Base-by-base conservation (phyloP, 1,140 invertebrate species). In the Reticulitermes speratus region DNA sequence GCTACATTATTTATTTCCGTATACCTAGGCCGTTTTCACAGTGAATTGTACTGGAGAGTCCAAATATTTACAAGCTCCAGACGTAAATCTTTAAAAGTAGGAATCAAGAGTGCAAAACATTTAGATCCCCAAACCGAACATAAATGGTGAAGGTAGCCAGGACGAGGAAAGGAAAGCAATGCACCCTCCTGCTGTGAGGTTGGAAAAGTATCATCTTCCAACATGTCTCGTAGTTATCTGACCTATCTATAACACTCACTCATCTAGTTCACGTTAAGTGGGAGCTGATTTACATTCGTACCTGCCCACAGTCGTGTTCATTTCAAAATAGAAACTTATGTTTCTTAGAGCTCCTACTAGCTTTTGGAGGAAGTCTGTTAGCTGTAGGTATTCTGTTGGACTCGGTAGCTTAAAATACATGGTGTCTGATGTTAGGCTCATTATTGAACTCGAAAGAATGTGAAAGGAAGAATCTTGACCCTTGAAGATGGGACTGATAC, bases 71-170 rank as follows among this genome's bases (percentile, higher is more conserved):
- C 65, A 75, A 75, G n/a, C 65, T 30, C n/a, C 25, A n/a, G 5
- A n/a, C 65, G 30, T 75, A 75, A 75, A 75, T 75, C 65, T 75
- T 75, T 75, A 9, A 30, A 75, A 75, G 9, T 30, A n/a, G 65
- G 25, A 30, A n/a, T 30, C 25, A 38, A 75, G 25, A 75, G 25
- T 75, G 65, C 65, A 75, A 75, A 75, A 75, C 7, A 75, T 75
- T 75, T 75, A 30, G 65, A 75, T 75, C 65, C n/a, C 65, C 65
- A 75, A 75, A 75, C 65, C 25, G 65, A 75, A 75, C 65, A 30
- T 75, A 75, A 75, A 75, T 75, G n/a, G 25, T 14, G 25, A 75
- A n/a, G 1, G 21, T 59, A 59, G 14, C 14, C 14, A 14, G 21
- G 21, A 23, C 14, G 6, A 59, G 65, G n/a, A 65, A 23, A 19